Evolutionary conservation across 2,113 vertebrate genomes (phyloP).

Genomic region (Turdus rufiventris): DNA sequence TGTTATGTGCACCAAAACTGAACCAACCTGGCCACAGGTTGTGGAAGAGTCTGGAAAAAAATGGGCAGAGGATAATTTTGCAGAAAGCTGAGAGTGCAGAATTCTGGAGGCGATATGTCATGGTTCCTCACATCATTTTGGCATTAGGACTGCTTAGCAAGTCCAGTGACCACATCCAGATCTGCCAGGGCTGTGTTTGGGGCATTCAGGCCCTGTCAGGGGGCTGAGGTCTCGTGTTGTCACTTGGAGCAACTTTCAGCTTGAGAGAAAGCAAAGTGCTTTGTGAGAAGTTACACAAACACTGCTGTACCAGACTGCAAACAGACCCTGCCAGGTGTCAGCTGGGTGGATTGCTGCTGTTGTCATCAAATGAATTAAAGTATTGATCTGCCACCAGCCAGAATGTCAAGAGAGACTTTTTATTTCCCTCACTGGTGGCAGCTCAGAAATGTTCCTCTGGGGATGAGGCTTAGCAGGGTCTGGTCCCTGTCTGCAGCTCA

Average conservation of each 20-base stretch:
- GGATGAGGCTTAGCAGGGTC: neutral
- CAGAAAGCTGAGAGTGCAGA: neutral
- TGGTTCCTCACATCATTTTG: neutral
- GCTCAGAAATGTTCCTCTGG: neutral
- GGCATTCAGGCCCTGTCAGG: neutral
- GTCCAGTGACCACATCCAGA: neutral
- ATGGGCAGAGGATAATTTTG: neutral
- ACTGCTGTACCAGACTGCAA: neutral
- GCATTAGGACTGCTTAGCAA: neutral
- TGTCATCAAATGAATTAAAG: neutral
- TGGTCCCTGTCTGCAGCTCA: neutral
- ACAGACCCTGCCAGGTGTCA: neutral
- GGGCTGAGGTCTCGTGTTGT: neutral
- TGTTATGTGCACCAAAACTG: neutral
- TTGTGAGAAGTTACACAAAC: neutral
- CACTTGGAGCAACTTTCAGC: neutral
- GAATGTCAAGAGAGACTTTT: neutral
- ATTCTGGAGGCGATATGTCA: neutral
- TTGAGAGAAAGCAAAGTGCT: neutral
- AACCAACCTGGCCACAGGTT: neutral
- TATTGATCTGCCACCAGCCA: neutral
- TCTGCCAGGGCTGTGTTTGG: neutral
- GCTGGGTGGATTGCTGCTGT: neutral
- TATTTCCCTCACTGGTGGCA: neutral
- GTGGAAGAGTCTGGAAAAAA: neutral